A percentile compares a stretch with the other conserved stretches of the same genome.
Conservation (phyloP, 1,140 invertebrate genomes). For the Steinernema khuongi region DNA sequence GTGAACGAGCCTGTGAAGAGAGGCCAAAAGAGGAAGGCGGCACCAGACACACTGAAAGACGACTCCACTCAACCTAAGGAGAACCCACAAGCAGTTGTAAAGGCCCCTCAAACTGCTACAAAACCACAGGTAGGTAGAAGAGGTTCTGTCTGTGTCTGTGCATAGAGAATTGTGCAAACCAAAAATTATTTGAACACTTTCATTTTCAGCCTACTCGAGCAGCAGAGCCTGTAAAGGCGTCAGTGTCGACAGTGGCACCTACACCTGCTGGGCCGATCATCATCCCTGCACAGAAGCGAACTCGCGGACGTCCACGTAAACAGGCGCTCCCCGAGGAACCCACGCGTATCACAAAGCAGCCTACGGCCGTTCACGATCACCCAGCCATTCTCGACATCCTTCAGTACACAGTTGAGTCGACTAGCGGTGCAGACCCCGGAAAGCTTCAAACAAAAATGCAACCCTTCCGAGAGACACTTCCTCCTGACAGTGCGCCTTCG, state of each 20-base stretch:
- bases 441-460: background rate
- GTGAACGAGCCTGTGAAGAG: background rate
- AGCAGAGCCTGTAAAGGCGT: background rate
- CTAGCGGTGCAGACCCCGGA: background rate
- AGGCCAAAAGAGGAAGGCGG: background rate
- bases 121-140: no score
- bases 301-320: background rate
- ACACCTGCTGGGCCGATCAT: no score
- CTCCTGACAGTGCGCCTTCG: background rate
- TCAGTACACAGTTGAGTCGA: background rate
- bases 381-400: background rate
- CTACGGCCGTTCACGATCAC: background rate
- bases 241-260: background rate
- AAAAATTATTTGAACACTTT: no score
- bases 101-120: no score
- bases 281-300: background rate
- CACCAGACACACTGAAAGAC: no score
- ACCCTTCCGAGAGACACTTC: background rate
- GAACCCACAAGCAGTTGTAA: no score
- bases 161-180: no score
- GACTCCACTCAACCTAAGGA: no score
- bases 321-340: background rate
- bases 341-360: background rate
- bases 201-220: no score
- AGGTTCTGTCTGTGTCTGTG: no score